phyloP scores from a whole-genome alignment of 2,888 invertebrate genomes.

The Glomeris marginata region DNA sequence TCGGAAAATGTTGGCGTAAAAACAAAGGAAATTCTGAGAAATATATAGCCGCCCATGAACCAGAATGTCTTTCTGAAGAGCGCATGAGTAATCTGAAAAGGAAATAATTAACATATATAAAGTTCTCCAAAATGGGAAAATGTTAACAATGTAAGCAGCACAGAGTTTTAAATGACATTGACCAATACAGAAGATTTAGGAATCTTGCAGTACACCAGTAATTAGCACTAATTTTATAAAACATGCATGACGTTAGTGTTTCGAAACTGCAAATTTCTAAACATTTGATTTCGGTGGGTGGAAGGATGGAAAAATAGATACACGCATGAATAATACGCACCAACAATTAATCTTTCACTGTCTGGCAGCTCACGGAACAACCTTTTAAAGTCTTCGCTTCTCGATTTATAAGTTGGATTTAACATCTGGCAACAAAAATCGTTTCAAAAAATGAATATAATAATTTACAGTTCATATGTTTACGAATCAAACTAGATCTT shows the following conservation, averaged over 20 bases:
- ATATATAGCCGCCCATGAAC: slow-evolving; percentile 92
- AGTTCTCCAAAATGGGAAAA: no score
- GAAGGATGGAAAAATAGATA: slow-evolving; percentile 2
- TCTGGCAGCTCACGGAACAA: slow-evolving; percentile 82
- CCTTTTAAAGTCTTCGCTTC: slow-evolving; percentile 79
- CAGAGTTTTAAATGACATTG: no score
- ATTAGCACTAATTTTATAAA: no score
- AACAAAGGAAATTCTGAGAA: slow-evolving; percentile 87
- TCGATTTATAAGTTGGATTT: slow-evolving; percentile 76
- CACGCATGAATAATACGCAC: slow-evolving; percentile 40
- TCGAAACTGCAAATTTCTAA: background rate
- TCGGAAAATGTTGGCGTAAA: slow-evolving; percentile 93
- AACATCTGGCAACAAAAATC: slow-evolving; percentile 19
- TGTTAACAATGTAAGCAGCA: no score
- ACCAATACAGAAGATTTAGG: no score
- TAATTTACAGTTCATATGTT: background rate
- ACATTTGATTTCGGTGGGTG: background rate
- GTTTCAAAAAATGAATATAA: slow-evolving; percentile 5
- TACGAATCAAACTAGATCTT: slow-evolving; percentile 36
- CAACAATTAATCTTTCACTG: slow-evolving; percentile 82
- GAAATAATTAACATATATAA: slow-evolving; percentile 2
- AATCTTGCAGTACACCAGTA: background rate
- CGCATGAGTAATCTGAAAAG: slow-evolving; percentile 84
- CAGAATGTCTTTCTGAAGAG: slow-evolving; percentile 86
- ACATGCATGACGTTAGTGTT: no score